Conservation (phyloP, 2,113 vertebrate species). For the Corvus cornix region DNA sequence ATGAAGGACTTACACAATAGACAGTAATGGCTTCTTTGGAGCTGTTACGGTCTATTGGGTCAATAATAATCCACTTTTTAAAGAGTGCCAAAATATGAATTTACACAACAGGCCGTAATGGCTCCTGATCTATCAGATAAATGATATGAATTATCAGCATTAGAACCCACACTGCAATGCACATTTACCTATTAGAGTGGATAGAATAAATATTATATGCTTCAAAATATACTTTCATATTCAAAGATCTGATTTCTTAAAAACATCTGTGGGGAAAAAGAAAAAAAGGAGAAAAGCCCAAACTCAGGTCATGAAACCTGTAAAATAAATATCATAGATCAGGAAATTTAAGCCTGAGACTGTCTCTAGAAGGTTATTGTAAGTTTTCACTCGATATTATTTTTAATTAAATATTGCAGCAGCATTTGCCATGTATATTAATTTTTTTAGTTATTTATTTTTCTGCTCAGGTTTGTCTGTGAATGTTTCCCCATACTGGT, state of each 20-base stretch:
- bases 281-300: neutral
- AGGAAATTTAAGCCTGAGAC: neutral
- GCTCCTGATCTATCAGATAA: constrained; percentile 68
- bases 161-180: neutral
- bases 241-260: constrained; percentile 9
- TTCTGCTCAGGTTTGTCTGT: neutral
- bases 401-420: neutral
- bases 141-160: constrained; percentile 46
- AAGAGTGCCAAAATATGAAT: constrained; percentile 75
- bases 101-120: constrained; percentile 55
- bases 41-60: constrained; percentile 71
- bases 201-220: neutral
- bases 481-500: neutral
- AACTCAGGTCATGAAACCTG: neutral
- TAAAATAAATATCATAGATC: neutral
- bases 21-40: constrained; percentile 75
- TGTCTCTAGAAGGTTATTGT: neutral
- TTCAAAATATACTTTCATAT: constrained; percentile 1
- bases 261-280: neutral
- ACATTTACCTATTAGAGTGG: neutral
- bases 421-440: neutral
- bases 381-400: neutral
- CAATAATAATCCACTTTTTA: constrained; percentile 76
- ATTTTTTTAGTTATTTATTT: neutral
- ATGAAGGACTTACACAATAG: constrained; percentile 67